Percentiles rank a stretch among this genome's conserved stretches.
Conservation (phyloP, 1,140 invertebrate species). For the Psix sp. region DNA sequence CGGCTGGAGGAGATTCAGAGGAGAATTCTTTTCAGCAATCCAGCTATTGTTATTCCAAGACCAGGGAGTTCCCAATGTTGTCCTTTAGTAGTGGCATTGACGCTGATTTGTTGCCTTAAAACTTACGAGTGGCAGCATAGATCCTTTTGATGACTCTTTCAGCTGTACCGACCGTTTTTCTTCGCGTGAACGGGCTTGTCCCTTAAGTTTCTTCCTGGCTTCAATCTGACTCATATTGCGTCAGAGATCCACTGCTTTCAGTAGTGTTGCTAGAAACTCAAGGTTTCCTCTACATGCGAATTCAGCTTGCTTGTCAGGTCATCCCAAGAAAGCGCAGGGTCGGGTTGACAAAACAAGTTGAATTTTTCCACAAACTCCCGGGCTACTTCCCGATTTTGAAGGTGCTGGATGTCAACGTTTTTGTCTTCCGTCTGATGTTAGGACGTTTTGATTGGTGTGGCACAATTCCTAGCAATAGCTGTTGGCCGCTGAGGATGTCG, state of each 20-base stretch:
- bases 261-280: conserved; percentile 6
- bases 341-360: conserved; percentile 2
- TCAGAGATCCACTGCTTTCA: conserved; percentile 11
- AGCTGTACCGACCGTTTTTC: conserved; percentile 3
- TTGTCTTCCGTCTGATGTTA: not conserved
- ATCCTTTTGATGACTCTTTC: conserved; percentile 1
- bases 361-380: conserved; percentile 5
- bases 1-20: conserved; percentile 1
- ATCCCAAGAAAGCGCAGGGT: not conserved
- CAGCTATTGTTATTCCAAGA: conserved; percentile 2
- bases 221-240: conserved; percentile 7
- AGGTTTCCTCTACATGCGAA: conserved; percentile 1
- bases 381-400: not conserved
- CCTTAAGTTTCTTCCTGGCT: conserved; percentile 4
- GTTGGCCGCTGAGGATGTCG: conserved; percentile 31
- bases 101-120: not conserved
- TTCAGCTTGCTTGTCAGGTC: conserved; percentile 3
- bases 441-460: not conserved
- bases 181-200: conserved; percentile 1
- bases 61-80: not conserved
- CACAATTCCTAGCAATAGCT: conserved; percentile 18
- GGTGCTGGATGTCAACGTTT: conserved; percentile 9
- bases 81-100: conserved; percentile 9
- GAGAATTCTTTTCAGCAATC: conserved; percentile 6
- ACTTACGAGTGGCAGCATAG: conserved; percentile 4